Evolutionary conservation across 2,797 vertebrate species (phyloP).

Genomic region (Anolis apletophallus): DNA sequence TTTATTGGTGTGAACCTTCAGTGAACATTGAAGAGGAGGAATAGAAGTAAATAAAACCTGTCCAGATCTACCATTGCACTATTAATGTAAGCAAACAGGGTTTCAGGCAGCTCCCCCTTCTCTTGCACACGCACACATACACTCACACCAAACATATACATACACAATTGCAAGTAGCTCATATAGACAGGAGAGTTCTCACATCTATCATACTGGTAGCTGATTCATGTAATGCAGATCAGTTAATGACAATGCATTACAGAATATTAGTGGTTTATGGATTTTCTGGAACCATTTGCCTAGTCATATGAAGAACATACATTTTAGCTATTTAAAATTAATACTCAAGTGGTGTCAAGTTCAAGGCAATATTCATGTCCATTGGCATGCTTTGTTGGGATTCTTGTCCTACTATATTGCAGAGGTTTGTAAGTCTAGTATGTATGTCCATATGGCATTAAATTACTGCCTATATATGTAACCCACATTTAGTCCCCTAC

Average conservation of each 20-base stretch:
- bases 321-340: neutral
- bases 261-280: too few relatives aligned
- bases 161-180: neutral
- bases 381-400: too few relatives aligned
- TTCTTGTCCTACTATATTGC: too few relatives aligned
- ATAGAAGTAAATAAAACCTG: neutral
- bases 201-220: neutral
- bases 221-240: neutral
- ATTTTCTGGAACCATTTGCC: neutral
- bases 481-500: too few relatives aligned
- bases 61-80: neutral
- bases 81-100: neutral
- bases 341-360: neutral
- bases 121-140: too few relatives aligned
- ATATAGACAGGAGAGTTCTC: neutral
- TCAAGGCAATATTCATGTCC: too few relatives aligned
- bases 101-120: neutral
- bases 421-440: too few relatives aligned
- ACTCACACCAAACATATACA: too few relatives aligned
- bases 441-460: too few relatives aligned
- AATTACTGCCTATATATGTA: too few relatives aligned
- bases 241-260: neutral
- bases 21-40: neutral
- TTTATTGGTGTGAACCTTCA: neutral
- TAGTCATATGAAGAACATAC: too few relatives aligned